Evolutionary conservation across 2,113 vertebrate genomes (phyloP).

Genomic region (Pteruthius melanotis): DNA sequence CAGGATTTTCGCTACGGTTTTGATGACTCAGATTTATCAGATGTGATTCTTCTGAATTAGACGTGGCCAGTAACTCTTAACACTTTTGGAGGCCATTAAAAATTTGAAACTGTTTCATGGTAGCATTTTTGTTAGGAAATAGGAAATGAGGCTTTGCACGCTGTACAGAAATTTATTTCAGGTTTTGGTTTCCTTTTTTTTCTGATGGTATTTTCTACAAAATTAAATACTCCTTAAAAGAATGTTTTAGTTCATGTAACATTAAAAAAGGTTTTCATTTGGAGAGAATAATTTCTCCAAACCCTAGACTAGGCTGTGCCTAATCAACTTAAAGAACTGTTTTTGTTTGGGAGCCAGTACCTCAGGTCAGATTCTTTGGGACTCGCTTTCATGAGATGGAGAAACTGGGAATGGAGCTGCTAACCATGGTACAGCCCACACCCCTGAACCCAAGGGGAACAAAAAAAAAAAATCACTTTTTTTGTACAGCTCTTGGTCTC

Average conservation of each 20-base stretch:
- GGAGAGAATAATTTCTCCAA: not conserved
- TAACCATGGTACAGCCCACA: not conserved
- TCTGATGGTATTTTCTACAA: not conserved
- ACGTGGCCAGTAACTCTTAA: not conserved
- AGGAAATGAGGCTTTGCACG: not conserved
- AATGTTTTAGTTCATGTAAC: not conserved
- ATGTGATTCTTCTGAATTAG: not conserved
- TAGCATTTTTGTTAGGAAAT: not conserved
- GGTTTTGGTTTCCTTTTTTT: not conserved
- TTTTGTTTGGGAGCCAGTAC: not conserved
- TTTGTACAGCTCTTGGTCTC: not conserved
- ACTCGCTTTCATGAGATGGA: fast-evolving
- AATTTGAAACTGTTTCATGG: not conserved
- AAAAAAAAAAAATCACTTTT: not conserved
- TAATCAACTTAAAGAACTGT: not conserved
- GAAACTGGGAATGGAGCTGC: not conserved
- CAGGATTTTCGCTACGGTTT: not conserved
- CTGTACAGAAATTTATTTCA: not conserved
- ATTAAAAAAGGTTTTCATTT: not conserved
- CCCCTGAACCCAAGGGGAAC: not conserved
- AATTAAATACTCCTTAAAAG: not conserved
- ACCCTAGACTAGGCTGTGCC: not conserved
- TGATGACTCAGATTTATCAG: not conserved
- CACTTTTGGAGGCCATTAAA: not conserved
- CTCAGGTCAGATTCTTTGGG: not conserved